These are phyloP conservation scores for Ceratosolen fusciceps DNA, from an alignment of 1,140 invertebrate species.

Conservation along the genomic window DNA sequence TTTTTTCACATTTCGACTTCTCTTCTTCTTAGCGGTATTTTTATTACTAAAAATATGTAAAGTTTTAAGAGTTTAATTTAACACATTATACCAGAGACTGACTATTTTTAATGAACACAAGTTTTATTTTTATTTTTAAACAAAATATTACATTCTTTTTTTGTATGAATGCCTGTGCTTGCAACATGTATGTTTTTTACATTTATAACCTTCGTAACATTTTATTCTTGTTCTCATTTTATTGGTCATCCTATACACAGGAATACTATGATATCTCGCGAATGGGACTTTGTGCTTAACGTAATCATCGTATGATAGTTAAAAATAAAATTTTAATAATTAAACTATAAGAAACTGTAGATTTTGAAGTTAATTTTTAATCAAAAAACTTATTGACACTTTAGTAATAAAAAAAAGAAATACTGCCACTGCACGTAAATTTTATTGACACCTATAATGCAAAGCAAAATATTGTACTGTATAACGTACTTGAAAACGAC, in stretches of 20 bases:
- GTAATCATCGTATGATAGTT: conserved; percentile 20
- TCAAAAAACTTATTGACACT: not conserved
- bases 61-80: not conserved
- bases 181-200: not conserved
- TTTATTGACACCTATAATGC: no score
- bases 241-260: not conserved
- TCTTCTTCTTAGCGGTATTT: not conserved
- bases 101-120: conserved; percentile 2
- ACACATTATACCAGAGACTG: not conserved
- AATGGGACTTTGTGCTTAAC: not conserved
- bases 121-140: not conserved
- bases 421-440: not conserved
- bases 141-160: conserved; percentile 22
- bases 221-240: conserved; percentile 20
- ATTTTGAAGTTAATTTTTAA: conserved; percentile 25
- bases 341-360: not conserved
- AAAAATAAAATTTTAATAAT: conserved; percentile 4
- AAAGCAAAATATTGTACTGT: no score
- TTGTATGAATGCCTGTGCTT: not conserved
- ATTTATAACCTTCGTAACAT: conserved; percentile 16
- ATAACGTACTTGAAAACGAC: no score
- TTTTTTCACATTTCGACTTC: not conserved
- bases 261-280: not conserved
- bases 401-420: conserved; percentile 1
- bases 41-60: not conserved